Conservation (phyloP, 2,888 invertebrate species). For the Tolmerus cingulatus region DNA sequence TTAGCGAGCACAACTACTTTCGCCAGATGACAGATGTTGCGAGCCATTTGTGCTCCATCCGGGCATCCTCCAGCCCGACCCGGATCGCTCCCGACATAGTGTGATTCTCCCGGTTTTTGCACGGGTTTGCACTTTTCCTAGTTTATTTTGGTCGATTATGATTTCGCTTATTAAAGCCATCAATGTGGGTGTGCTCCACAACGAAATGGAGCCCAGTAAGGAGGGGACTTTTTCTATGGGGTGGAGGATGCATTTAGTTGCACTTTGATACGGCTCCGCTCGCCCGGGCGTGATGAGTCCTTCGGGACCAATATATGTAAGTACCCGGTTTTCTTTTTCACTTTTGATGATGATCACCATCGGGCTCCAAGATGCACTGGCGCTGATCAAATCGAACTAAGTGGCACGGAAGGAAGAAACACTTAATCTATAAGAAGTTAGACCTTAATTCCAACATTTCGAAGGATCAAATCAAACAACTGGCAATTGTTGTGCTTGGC, state of each 20-base stretch:
- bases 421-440: neutral
- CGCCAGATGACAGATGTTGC: conserved; percentile 45
- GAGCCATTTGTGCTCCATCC: conserved; percentile 33
- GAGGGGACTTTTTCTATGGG: neutral
- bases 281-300: neutral
- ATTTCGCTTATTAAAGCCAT: conserved; percentile 43
- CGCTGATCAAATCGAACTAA: neutral
- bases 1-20: conserved; percentile 44
- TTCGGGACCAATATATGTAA: neutral
- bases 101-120: conserved; percentile 23
- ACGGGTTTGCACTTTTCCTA: conserved; percentile 43
- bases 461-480: neutral
- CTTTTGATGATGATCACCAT: neutral
- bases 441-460: neutral
- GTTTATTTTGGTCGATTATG: conserved; percentile 44
- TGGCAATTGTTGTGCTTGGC: neutral
- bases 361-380: neutral
- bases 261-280: neutral
- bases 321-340: neutral
- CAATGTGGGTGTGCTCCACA: neutral
- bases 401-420: neutral
- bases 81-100: neutral
- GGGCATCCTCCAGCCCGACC: neutral
- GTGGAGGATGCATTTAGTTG: neutral
- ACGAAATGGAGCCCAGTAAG: neutral